phyloP scores from a whole-genome alignment of 2,888 invertebrate genomes.

The Nyleta sp. region DNA sequence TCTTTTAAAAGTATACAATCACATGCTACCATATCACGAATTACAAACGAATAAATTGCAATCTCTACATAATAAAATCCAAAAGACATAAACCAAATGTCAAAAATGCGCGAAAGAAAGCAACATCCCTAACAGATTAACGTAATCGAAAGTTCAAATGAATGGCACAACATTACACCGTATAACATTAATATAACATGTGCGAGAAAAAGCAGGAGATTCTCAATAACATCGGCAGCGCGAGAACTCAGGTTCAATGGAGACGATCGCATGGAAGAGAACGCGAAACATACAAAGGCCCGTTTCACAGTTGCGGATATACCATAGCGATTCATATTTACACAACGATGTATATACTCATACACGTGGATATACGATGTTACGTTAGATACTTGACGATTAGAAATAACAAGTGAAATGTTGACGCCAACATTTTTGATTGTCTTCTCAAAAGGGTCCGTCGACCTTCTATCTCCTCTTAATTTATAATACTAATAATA shows the following conservation, averaged over 20 bases:
- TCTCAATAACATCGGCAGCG: constrained; percentile 27
- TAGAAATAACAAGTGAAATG: constrained; percentile 81
- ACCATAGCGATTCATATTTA: constrained; percentile 46
- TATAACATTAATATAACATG: constrained; percentile 31
- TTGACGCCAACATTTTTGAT: constrained; percentile 82
- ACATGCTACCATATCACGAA: too few species aligned
- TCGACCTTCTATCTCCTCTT: constrained; percentile 39
- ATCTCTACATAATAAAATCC: too few species aligned
- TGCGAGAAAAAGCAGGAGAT: constrained; percentile 53
- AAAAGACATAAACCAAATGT: too few species aligned
- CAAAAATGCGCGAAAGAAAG: neutral
- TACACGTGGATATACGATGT: constrained; percentile 34
- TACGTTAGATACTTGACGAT: constrained; percentile 60
- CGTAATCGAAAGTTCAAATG: neutral
- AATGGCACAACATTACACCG: constrained; percentile 43
- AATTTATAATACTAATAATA: neutral
- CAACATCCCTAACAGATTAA: neutral
- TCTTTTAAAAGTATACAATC: too few species aligned
- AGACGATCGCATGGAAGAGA: constrained; percentile 65
- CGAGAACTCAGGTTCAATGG: constrained; percentile 30
- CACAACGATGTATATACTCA: constrained; percentile 38
- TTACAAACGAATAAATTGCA: too few species aligned
- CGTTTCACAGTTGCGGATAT: constrained; percentile 58
- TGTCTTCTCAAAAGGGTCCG: constrained; percentile 78
- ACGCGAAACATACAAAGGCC: constrained; percentile 65